Evolutionary conservation across 2,797 vertebrate genomes (phyloP).

Genomic region (Sarcophilus harrisii): DNA sequence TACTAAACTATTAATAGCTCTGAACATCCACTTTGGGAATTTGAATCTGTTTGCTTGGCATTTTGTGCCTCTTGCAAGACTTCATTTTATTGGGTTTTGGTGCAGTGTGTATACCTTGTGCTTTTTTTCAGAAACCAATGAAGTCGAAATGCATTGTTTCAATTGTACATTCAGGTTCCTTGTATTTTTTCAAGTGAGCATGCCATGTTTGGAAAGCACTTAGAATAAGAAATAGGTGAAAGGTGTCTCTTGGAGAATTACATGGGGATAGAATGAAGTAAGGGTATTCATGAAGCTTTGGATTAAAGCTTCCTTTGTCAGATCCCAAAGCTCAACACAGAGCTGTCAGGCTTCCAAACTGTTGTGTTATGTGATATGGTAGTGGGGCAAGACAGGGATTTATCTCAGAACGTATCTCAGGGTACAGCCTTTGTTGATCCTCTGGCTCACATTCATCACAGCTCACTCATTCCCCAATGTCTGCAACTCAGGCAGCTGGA

Average conservation of each 20-base stretch:
- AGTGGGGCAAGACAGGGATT: background rate
- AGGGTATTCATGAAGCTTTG: background rate
- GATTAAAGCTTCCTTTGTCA: background rate
- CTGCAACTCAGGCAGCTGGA: background rate
- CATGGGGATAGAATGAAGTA: conserved; percentile 13
- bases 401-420: background rate
- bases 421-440: background rate
- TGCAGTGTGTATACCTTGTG: conserved; percentile 33
- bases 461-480: background rate
- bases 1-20: conserved; percentile 28
- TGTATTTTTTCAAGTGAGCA: conserved; percentile 37
- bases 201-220: conserved; percentile 50
- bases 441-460: background rate
- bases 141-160: conserved; percentile 59
- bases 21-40: conserved; percentile 51
- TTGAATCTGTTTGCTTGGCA: conserved; percentile 71
- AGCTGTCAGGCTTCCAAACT: background rate
- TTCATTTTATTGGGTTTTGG: conserved; percentile 62
- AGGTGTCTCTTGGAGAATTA: conserved; percentile 26
- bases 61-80: conserved; percentile 60
- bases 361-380: background rate
- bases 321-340: background rate
- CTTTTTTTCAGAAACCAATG: conserved; percentile 41
- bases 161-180: conserved; percentile 50
- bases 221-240: conserved; percentile 23